Evolutionary conservation across 2,113 vertebrate genomes (phyloP).

Genomic region (Myanophis thanlyinensis): DNA sequence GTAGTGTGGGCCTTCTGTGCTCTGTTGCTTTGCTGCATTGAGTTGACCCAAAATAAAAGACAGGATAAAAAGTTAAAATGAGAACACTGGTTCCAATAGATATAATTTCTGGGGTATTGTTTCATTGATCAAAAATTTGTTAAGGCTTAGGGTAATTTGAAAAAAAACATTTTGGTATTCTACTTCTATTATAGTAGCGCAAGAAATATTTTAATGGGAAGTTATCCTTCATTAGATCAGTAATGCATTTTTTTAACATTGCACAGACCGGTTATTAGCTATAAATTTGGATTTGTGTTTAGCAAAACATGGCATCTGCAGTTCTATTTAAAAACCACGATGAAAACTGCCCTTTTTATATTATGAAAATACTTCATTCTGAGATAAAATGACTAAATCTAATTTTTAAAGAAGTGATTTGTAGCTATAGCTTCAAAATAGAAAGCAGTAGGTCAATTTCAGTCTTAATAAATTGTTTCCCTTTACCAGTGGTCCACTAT

Average conservation of each 20-base stretch:
- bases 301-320: neutral
- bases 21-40: neutral
- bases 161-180: neutral
- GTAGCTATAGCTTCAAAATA: neutral
- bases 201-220: neutral
- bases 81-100: neutral
- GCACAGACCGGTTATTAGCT: neutral
- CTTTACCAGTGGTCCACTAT: neutral
- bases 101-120: neutral
- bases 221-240: neutral
- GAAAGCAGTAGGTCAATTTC: neutral
- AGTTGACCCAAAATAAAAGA: neutral
- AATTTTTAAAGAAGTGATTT: neutral
- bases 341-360: neutral
- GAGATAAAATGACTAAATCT: neutral
- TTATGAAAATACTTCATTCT: neutral
- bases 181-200: neutral
- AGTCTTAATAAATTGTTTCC: neutral
- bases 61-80: neutral
- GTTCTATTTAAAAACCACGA: neutral
- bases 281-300: neutral
- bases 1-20: neutral
- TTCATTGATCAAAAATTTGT: neutral
- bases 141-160: neutral
- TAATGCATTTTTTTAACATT: neutral